Percentiles rank a stretch among this genome's conserved stretches.
These are phyloP conservation scores for Miichthys miiuy DNA, from an alignment of 2,797 vertebrate species.

Conservation along the genomic window DNA sequence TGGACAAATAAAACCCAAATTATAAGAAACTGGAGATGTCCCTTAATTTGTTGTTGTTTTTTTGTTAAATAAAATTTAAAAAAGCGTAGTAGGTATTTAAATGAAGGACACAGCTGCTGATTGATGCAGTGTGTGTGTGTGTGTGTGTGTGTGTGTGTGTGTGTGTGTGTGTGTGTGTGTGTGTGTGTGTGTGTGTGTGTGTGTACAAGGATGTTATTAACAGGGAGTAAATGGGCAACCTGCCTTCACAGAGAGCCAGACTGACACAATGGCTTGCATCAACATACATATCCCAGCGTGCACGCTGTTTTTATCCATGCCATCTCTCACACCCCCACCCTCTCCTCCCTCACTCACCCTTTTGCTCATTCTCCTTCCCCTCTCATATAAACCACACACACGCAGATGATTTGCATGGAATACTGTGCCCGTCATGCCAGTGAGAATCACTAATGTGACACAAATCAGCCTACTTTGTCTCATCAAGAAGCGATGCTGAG, in stretches of 20 bases:
- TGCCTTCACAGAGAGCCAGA: constrained; percentile 45
- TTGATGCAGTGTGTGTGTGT: constrained; percentile 23
- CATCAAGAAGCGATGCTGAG: constrained; percentile 36
- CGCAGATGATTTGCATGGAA: constrained; percentile 44
- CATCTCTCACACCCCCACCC: constrained; percentile 18
- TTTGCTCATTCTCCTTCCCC: neutral
- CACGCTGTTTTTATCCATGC: constrained; percentile 46
- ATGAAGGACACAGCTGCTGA: constrained; percentile 39
- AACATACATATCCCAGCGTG: constrained; percentile 61
- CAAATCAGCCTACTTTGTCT: constrained; percentile 54
- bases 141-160: constrained; percentile 16
- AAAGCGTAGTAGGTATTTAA: neutral
- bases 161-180: constrained; percentile 13
- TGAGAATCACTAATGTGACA: constrained; percentile 46
- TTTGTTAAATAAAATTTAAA: neutral
- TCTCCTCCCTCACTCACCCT: constrained; percentile 5
- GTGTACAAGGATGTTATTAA: constrained; percentile 18
- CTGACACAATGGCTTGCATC: constrained; percentile 37
- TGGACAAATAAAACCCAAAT: neutral
- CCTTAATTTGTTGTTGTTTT: constrained; percentile 9
- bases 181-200: constrained; percentile 16
- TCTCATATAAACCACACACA: constrained; percentile 1
- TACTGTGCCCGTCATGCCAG: constrained; percentile 21
- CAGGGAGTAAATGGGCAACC: constrained; percentile 53
- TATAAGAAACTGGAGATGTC: neutral